Conservation (phyloP, 2,113 vertebrate species). For the Ascaphus truei region DNA sequence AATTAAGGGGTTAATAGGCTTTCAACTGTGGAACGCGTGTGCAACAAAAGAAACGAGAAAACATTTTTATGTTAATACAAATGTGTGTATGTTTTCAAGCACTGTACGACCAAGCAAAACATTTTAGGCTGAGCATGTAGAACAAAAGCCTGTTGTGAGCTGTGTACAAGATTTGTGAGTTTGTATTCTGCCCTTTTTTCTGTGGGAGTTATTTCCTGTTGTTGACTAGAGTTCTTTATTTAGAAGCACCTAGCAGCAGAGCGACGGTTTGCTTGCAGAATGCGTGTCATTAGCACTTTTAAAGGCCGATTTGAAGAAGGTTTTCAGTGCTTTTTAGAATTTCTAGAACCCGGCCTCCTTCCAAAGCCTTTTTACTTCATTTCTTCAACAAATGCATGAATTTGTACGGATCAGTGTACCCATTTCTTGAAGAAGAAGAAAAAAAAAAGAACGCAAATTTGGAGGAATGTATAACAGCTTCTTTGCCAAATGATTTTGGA, state of each 20-base stretch:
- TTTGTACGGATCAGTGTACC: no score
- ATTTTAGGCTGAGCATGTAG: conserved; percentile 55
- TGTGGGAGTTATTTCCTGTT: conserved; percentile 99
- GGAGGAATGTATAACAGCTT: no score
- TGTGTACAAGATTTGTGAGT: conserved; percentile 78
- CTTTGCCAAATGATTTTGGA: no score
- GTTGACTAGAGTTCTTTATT: conserved; percentile 98
- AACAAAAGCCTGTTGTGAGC: conserved; percentile 84
- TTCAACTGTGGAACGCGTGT: not conserved
- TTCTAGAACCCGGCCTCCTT: conserved; percentile 41
- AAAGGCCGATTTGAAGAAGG: conserved; percentile 53
- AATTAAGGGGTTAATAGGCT: not conserved
- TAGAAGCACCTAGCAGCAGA: conserved; percentile 92
- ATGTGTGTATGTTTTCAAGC: conserved; percentile 5
- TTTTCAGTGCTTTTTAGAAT: conserved; percentile 43
- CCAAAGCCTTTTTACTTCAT: conserved; percentile 11
- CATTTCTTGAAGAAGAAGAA: no score
- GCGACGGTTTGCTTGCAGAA: conserved; percentile 57
- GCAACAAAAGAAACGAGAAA: conserved; percentile 26
- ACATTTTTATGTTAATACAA: not conserved
- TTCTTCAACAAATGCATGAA: no score
- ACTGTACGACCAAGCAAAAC: not conserved
- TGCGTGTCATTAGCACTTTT: conserved; percentile 61
- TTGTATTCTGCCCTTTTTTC: conserved; percentile 86
- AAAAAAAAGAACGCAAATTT: no score